Evolutionary conservation across 2,888 invertebrate genomes (phyloP).

Genomic region (Deroplatys truncata): DNA sequence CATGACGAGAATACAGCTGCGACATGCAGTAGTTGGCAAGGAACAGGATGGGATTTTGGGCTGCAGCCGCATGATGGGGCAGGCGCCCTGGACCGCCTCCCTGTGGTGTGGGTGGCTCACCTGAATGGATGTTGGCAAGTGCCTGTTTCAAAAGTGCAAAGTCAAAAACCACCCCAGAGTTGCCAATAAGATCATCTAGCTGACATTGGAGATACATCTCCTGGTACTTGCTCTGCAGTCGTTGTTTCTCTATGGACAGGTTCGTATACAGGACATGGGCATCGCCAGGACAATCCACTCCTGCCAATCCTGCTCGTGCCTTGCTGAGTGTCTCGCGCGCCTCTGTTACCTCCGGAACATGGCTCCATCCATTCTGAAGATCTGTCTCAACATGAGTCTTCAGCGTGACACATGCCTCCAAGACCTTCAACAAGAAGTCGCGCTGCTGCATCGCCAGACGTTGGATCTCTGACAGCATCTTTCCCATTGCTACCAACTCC

Average conservation of each 20-base stretch:
- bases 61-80: slow-evolving; percentile 31
- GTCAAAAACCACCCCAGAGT: slow-evolving; percentile 63
- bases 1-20: slow-evolving; percentile 63
- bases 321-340: slow-evolving; percentile 60
- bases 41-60: slow-evolving; percentile 64
- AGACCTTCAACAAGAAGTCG: slow-evolving; percentile 65
- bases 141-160: slow-evolving; percentile 64
- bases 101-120: slow-evolving; percentile 48
- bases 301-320: slow-evolving; percentile 56
- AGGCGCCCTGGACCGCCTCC: slow-evolving; percentile 11
- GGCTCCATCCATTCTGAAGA: slow-evolving; percentile 62
- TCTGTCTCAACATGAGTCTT: slow-evolving; percentile 73
- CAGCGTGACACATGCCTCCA: slow-evolving; percentile 68
- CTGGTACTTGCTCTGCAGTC: slow-evolving; percentile 62
- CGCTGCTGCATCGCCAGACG: slow-evolving; percentile 66
- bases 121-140: slow-evolving; percentile 57
- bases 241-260: slow-evolving; percentile 61
- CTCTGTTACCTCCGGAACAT: slow-evolving; percentile 60
- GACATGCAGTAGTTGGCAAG: slow-evolving; percentile 75
- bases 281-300: slow-evolving; percentile 56
- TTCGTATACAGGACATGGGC: slow-evolving; percentile 58
- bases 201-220: slow-evolving; percentile 70
- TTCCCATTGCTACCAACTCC: slow-evolving; percentile 64
- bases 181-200: slow-evolving; percentile 64
- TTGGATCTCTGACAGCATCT: slow-evolving; percentile 65